Evolutionary conservation across 37 sponge, comb jelly and placozoan genomes (phyloP).

Genomic region (Haliclona indistincta): DNA sequence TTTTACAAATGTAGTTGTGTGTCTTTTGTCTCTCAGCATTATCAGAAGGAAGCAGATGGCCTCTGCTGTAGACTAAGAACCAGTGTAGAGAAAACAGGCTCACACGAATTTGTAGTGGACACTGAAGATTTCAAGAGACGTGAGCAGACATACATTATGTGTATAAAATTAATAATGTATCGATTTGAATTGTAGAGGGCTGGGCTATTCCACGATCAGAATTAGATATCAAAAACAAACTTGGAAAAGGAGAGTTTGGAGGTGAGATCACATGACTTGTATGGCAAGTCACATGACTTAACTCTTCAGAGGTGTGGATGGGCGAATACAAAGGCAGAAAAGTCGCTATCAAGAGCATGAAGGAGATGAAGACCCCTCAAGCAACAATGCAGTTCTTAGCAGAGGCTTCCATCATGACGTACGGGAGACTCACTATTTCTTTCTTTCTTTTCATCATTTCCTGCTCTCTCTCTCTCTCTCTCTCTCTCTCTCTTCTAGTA

Average conservation of each 20-base stretch:
- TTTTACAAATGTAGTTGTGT: not conserved
- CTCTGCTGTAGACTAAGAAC: conserved; percentile 39
- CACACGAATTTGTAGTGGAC: conserved; percentile 25
- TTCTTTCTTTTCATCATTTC: not conserved
- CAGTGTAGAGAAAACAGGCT: conserved; percentile 54
- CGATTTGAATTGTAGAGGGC: conserved; percentile 15
- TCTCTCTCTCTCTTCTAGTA: conserved; percentile 16
- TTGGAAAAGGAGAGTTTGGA: conserved; percentile 79
- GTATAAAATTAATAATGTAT: not conserved
- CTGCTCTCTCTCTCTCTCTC: no score
- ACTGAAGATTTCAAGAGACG: conserved; percentile 33
- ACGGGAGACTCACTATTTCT: not conserved
- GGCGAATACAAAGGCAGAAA: conserved; percentile 57
- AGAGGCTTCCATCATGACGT: conserved; percentile 79
- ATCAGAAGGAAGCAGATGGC: conserved; percentile 68
- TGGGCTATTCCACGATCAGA: conserved; percentile 53
- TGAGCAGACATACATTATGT: conserved; percentile 2
- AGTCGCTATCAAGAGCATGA: conserved; percentile 77
- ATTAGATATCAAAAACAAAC: conserved; percentile 12
- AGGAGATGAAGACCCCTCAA: conserved; percentile 26
- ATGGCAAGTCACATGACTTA: not conserved
- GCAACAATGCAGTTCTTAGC: conserved; percentile 48
- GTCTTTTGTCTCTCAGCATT: conserved; percentile 46
- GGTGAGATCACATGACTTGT: conserved; percentile 13
- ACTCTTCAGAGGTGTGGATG: conserved; percentile 50